Conservation (phyloP, 1,140 invertebrate species). For the Holotrichia oblita region DNA sequence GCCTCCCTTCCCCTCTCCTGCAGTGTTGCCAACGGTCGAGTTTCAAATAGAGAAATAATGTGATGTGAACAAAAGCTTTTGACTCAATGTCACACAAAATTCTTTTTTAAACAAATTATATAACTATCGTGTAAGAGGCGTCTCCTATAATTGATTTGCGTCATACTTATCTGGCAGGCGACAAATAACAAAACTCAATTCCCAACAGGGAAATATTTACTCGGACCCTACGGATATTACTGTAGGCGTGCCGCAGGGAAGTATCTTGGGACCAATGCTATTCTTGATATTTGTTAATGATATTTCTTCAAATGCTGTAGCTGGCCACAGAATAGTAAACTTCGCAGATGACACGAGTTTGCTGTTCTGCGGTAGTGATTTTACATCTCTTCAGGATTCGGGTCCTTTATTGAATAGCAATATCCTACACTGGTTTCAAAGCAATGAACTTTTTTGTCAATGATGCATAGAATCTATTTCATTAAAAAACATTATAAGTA, state of each 20-base stretch:
- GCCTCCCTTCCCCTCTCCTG: no score
- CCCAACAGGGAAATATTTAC: not conserved
- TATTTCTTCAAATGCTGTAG: not conserved
- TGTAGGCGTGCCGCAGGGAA: not conserved
- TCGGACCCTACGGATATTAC: no score
- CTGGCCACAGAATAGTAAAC: not conserved
- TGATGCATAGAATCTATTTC: no score
- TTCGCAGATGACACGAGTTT: not conserved
- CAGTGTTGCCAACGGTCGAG: no score
- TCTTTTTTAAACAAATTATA: not conserved
- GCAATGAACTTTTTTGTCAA: no score
- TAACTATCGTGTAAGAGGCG: not conserved
- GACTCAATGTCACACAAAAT: no score
- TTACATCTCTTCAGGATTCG: not conserved
- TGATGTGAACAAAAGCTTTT: no score
- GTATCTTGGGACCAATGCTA: not conserved
- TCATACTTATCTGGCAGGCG: not conserved
- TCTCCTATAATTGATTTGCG: not conserved
- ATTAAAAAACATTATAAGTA: no score
- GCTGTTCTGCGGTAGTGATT: not conserved
- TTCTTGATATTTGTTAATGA: not conserved
- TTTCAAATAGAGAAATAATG: no score
- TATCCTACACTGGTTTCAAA: no score
- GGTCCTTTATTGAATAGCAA: no score
- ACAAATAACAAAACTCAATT: not conserved